Conservation (phyloP, 2,113 vertebrate species). For the Oreamnos americanus region DNA sequence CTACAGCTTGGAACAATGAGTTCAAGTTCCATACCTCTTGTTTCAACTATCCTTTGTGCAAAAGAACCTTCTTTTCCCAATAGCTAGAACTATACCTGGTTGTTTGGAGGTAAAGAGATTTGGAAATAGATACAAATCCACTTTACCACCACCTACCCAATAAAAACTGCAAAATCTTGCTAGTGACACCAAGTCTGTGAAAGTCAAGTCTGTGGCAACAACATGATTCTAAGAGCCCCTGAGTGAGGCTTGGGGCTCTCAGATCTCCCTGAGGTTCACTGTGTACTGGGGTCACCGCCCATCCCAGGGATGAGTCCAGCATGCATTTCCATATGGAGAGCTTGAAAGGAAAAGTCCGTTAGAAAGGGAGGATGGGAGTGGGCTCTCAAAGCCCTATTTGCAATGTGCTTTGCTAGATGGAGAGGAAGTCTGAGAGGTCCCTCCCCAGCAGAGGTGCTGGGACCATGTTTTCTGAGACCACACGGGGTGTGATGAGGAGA, state of each 20-base stretch:
- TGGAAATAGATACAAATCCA: not conserved
- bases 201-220: not conserved
- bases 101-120: not conserved
- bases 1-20: conserved; percentile 32
- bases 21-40: not conserved
- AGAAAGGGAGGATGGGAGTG: not conserved
- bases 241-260: accelerated
- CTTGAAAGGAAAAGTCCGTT: not conserved
- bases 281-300: too few relatives aligned
- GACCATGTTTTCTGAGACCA: not conserved
- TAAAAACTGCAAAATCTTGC: not conserved
- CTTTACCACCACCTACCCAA: not conserved
- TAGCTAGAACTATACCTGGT: not conserved
- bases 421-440: not conserved
- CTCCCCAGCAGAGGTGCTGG: not conserved
- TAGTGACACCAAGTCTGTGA: not conserved
- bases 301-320: not conserved
- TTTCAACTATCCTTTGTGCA: conserved; percentile 26
- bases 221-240: not conserved
- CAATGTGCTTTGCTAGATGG: not conserved
- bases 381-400: not conserved
- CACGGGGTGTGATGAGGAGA: not conserved
- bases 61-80: not conserved
- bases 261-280: not conserved
- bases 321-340: not conserved